Evolutionary conservation across 2,113 vertebrate genomes (phyloP).

Genomic region (Ascaphus truei): DNA sequence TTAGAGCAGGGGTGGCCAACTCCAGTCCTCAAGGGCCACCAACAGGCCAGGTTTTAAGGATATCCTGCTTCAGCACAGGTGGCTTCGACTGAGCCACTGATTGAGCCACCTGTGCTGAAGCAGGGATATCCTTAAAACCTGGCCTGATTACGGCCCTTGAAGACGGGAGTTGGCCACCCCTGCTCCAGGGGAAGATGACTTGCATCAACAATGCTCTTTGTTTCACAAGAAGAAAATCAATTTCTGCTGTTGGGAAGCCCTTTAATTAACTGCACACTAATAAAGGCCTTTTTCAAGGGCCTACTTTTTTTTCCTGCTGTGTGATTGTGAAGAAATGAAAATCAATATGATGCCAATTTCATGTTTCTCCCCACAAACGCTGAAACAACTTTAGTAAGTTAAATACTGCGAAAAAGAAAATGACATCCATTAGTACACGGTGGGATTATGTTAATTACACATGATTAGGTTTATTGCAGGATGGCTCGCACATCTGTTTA

Average conservation of each 20-base stretch:
- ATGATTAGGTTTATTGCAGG: background rate
- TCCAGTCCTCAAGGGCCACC: too few species aligned
- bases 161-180: too few species aligned
- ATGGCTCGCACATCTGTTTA: slow-evolving; percentile 12
- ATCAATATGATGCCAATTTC: slow-evolving; percentile 46
- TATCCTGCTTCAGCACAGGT: too few species aligned
- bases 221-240: slow-evolving; percentile 46
- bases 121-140: too few species aligned
- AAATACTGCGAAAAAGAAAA: slow-evolving; percentile 36
- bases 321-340: slow-evolving; percentile 41
- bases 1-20: too few species aligned
- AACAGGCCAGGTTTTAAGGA: too few species aligned
- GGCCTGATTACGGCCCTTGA: too few species aligned
- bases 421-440: slow-evolving; percentile 34
- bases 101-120: too few species aligned
- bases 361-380: slow-evolving; percentile 37
- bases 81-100: too few species aligned
- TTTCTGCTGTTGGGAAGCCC: slow-evolving; percentile 28
- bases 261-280: slow-evolving; percentile 45
- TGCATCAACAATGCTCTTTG: slow-evolving; percentile 28
- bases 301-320: slow-evolving; percentile 40
- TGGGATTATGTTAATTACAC: slow-evolving; percentile 25
- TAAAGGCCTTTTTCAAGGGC: slow-evolving; percentile 38
- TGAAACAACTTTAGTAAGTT: slow-evolving; percentile 28
- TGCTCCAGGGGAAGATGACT: slow-evolving; percentile 15